phyloP scores from a whole-genome alignment of 2,888 invertebrate genomes.

The Ormyrus thymus region DNA sequence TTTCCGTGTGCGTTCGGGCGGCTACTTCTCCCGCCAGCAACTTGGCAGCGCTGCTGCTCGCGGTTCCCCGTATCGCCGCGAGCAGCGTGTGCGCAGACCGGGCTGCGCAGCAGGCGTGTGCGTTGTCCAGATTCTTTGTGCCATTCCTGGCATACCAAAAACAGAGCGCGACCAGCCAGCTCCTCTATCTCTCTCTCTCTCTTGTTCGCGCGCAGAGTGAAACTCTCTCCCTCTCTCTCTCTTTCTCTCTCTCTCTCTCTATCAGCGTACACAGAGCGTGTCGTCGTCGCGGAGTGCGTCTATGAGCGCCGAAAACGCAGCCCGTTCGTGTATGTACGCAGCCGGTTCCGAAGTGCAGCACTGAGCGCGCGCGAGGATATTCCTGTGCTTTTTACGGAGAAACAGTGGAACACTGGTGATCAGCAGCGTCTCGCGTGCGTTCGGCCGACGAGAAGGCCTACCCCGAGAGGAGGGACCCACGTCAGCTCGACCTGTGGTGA shows the following conservation, averaged over 20 bases:
- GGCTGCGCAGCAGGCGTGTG: conserved; percentile 89
- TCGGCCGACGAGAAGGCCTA: not conserved
- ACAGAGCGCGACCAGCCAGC: conserved; percentile 72
- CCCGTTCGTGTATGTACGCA: not conserved
- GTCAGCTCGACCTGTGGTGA: conserved; percentile 82
- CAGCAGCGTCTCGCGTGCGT: too few relatives aligned
- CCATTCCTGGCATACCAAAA: conserved; percentile 96
- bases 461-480: conserved; percentile 62
- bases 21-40: not conserved
- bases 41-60: not conserved
- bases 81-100: conserved; percentile 80
- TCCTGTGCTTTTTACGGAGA: too few relatives aligned
- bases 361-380: not conserved
- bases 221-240: conserved; percentile 6
- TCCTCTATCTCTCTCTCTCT: conserved; percentile 22
- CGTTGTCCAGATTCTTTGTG: conserved; percentile 98
- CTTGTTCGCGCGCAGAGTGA: not conserved
- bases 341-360: not conserved
- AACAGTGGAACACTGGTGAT: too few relatives aligned
- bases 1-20: not conserved
- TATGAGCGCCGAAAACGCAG: not conserved
- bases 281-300: not conserved
- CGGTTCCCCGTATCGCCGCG: conserved; percentile 25
- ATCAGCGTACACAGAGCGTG: not conserved
- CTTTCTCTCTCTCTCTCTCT: not conserved